phyloP scores from a whole-genome alignment of 1,140 invertebrate genomes.

The Drepana arcuata region DNA sequence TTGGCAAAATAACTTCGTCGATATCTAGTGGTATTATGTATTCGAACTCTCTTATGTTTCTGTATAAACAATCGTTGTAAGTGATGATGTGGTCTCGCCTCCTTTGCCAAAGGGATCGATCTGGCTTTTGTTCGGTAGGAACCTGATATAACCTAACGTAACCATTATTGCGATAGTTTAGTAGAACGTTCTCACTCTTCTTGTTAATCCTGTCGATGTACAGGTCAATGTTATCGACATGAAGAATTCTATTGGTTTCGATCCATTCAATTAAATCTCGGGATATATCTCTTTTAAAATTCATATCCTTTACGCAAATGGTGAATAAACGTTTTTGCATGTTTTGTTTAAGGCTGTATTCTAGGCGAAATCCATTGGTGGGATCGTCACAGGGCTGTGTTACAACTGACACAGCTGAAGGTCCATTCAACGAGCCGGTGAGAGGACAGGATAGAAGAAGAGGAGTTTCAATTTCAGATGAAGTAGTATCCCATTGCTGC shows the following conservation, averaged over 20 bases:
- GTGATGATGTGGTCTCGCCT: constrained; percentile 80
- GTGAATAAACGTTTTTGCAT: constrained; percentile 70
- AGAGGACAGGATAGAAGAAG: constrained; percentile 60
- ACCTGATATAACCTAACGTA: constrained; percentile 72
- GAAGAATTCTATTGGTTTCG: constrained; percentile 77
- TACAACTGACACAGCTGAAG: constrained; percentile 50
- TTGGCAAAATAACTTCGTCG: constrained; percentile 80
- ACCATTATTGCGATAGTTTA: constrained; percentile 71
- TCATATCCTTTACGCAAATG: constrained; percentile 81
- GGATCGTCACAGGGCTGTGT: constrained; percentile 58
- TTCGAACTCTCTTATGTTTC: constrained; percentile 75
- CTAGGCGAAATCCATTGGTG: constrained; percentile 42
- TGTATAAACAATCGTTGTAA: constrained; percentile 82
- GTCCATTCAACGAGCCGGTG: constrained; percentile 30
- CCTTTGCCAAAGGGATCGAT: constrained; percentile 77
- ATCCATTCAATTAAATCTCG: constrained; percentile 78
- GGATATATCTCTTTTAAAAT: constrained; percentile 77
- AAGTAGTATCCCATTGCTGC: constrained; percentile 55
- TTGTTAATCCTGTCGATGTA: constrained; percentile 76
- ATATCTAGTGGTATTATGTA: constrained; percentile 80
- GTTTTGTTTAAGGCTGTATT: constrained; percentile 14
- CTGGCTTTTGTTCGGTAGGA: constrained; percentile 63
- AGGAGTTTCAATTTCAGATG: constrained; percentile 43
- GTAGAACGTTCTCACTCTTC: constrained; percentile 69
- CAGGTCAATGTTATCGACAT: constrained; percentile 76